Base-by-base conservation (phyloP, 2,888 invertebrate genomes). In the Dendrolimus pini region DNA sequence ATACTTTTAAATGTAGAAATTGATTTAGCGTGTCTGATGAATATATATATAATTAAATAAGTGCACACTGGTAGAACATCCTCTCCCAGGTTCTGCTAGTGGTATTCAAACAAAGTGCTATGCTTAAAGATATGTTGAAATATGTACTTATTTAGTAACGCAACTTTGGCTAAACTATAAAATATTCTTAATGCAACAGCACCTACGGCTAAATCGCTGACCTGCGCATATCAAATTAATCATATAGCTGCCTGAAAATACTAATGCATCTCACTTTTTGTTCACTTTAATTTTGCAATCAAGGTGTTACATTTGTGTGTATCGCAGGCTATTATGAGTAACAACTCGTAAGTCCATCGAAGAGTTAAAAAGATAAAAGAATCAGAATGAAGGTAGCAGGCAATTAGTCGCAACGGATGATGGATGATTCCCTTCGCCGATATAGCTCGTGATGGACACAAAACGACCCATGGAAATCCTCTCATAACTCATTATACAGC, bases 331-430 rank as follows among this genome's bases (percentile, higher is more conserved):
- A 88, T 89, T 88, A 85, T 77, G 74, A 68, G 71, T 74, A 75
- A 71, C 75, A 71, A 71, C 79, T 80, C 80, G 77, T 75, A 30
- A 80, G 83, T 82, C 80, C 78, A 72, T 73, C 64, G 79, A 82
- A 82, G 85, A 85, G 86, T 86, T 85, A 86, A 85, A 87, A 82
- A 85, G 83, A 85, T 86, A 85, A 85, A 84, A 81, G 78, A 80
- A 76, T 30, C 74, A 75, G 82, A 80, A 81, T 81, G 82, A 82
- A 89, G 87, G 89, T 89, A 90, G 89, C 89, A 80, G 80, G 87
- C 87, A 87, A 90, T 90, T 88, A 90, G 89, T 87, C 85, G 77
- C 75, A 71, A 68, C 63, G 72, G 78, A 86, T 90, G 89, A 90
- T 90, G 89, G 89, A 89, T 89, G 88, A 81, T 77, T 78, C 79